A percentile compares a stretch with the other conserved stretches of the same genome.
These are phyloP conservation scores for Enteromius anoplus DNA, from an alignment of 2,797 vertebrate species.

Conservation along the genomic window DNA sequence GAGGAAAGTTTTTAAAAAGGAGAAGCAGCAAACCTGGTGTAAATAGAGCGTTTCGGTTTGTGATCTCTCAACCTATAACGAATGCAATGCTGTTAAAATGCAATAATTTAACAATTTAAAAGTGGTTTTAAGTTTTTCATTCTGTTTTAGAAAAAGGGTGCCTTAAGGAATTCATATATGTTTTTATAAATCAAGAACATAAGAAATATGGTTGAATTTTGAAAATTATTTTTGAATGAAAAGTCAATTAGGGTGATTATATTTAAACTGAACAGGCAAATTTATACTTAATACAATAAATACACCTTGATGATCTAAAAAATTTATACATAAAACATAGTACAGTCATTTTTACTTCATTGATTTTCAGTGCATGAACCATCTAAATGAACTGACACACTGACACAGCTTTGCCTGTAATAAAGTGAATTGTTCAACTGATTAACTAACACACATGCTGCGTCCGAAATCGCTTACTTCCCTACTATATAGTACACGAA, in stretches of 20 bases:
- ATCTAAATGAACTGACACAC: not conserved
- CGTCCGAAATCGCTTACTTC: no score
- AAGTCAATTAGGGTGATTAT: conserved; percentile 49
- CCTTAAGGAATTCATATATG: no score
- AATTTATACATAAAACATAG: not conserved
- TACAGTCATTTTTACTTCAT: conserved; percentile 5
- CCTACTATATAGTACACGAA: no score
- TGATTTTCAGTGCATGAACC: not conserved
- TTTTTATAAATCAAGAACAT: not conserved
- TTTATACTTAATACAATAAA: conserved; percentile 55
- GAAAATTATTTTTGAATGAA: not conserved
- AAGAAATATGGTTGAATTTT: not conserved
- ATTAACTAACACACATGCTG: no score
- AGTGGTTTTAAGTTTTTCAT: not conserved
- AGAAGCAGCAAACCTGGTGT: conserved; percentile 7
- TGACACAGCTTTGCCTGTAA: not conserved
- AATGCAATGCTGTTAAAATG: not conserved
- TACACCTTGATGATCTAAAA: conserved; percentile 57
- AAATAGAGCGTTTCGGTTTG: not conserved
- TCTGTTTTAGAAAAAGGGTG: not conserved
- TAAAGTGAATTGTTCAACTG: not conserved
- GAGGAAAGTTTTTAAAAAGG: conserved; percentile 8
- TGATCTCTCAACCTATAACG: not conserved
- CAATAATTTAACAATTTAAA: not conserved
- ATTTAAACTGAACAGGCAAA: not conserved